These are phyloP conservation scores for Ceraclea dissimilis DNA, from an alignment of 2,888 invertebrate species.

Conservation along the genomic window DNA sequence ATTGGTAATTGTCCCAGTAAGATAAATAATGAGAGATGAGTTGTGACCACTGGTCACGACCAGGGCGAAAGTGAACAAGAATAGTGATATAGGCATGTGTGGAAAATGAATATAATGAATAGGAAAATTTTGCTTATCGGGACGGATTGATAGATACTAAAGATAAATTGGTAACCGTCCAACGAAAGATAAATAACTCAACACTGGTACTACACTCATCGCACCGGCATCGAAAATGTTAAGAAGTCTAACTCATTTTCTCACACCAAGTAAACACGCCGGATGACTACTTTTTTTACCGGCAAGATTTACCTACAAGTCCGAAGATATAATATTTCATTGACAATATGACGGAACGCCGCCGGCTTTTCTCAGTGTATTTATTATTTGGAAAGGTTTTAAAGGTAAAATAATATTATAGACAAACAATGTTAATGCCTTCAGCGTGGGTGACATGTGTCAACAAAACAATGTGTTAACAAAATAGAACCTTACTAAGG, in stretches of 20 bases:
- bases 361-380: not conserved
- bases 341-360: not conserved
- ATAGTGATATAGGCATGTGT: too few species aligned
- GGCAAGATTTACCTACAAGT: not conserved
- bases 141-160: too few species aligned
- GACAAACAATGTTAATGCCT: slow-evolving; percentile 15
- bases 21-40: too few species aligned
- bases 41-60: too few species aligned
- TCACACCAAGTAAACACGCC: not conserved
- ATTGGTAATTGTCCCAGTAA: too few species aligned
- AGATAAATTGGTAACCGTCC: too few species aligned
- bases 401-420: slow-evolving; percentile 9
- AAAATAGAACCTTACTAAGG: slow-evolving; percentile 2
- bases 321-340: not conserved
- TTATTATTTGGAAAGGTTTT: not conserved
- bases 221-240: too few species aligned
- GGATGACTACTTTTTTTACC: not conserved
- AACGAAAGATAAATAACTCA: too few species aligned
- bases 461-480: slow-evolving; percentile 16
- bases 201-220: too few species aligned
- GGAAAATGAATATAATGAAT: too few species aligned
- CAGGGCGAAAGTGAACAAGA: too few species aligned
- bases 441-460: slow-evolving; percentile 21
- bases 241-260: not conserved
- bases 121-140: too few species aligned